Conservation (phyloP, 2,888 invertebrate genomes). For the Dryadula phaetusa region DNA sequence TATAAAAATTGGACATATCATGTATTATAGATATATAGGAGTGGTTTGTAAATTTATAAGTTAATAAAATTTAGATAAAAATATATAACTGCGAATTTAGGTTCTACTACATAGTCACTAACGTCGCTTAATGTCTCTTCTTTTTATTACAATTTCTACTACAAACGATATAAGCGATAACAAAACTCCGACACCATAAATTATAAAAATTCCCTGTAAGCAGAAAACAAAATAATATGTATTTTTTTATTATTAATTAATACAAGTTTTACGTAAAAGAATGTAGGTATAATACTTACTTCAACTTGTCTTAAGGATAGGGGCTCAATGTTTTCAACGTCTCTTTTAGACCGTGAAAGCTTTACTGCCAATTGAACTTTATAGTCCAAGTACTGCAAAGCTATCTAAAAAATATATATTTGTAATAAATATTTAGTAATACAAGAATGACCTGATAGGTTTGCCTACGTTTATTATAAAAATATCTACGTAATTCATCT, state of each 20-base stretch:
- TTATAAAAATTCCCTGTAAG: slow-evolving; percentile 69
- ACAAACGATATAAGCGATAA: slow-evolving; percentile 56
- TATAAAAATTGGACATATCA: no score
- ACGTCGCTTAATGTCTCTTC: slow-evolving; percentile 20
- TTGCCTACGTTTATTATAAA: no score
- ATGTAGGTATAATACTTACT: slow-evolving; percentile 57
- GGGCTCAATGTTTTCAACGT: slow-evolving; percentile 60
- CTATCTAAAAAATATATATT: slow-evolving; percentile 69
- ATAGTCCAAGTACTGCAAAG: slow-evolving; percentile 76
- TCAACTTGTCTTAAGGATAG: slow-evolving; percentile 62
- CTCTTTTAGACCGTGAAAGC: slow-evolving; percentile 67
- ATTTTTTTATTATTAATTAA: not conserved
- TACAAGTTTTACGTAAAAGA: not conserved
- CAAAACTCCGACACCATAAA: slow-evolving; percentile 59
- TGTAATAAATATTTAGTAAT: not conserved
- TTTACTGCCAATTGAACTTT: slow-evolving; percentile 82
- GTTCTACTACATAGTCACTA: not conserved
- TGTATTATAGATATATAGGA: no score
- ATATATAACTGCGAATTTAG: not conserved
- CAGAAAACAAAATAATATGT: slow-evolving; percentile 25
- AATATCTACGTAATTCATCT: no score
- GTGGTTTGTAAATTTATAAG: no score
- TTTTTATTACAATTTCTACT: slow-evolving; percentile 51
- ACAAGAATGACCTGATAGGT: not conserved
- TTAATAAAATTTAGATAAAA: not conserved